Base-by-base conservation (phyloP, 1,140 invertebrate genomes). In the Yoshiicerus persimilis region DNA sequence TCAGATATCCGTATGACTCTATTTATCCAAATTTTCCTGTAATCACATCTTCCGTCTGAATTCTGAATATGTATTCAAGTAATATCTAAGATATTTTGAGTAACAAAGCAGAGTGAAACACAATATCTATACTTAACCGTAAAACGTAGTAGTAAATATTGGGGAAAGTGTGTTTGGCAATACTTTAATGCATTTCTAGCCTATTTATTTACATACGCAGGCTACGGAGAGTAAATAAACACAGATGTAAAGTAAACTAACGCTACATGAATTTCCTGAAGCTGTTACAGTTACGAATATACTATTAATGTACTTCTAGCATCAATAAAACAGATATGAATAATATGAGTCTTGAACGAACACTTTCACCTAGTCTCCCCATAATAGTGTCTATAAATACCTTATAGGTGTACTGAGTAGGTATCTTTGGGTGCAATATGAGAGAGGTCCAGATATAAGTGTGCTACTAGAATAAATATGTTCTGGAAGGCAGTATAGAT, bases 1-100 rank as follows among this genome's bases (percentile, higher is more conserved):
- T 30, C 38, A 84, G 38, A 84, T 41, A 56, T 84, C 83, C 38
- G 25, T 84, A 84, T 84, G 38, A 84, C 83, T 84, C 83, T 84
- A 84, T 84, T 84, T 84, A 84, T 38, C 39, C 77, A 47, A 84
- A 84, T 84, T 84, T 84, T 62, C 23, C 23, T 84, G 23, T 84
- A 38, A 84, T 84, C 83, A 47, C 83, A 84, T 84, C 83, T 47
- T 62, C 75, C 75, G 75, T 47, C 36, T 41, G 36, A n/a, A 16
- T n/a, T n/a, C n/a, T n/a, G 13, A n/a, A 16, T 62, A 56, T 56
- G 39, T 47, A 56, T 25, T 25, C 2, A 3, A 23, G 13, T 32
- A 27, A 23, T 83, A 11, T 36, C 25, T 23, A n/a, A 83, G 36
- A 56, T 56, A 56, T 16, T 23, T 83, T 32, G 2, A 70, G 9